A percentile compares a stretch with the other conserved stretches of the same genome.
These are phyloP conservation scores for Axea sp. DNA, from an alignment of 2,888 invertebrate genomes.

Conservation along the genomic window DNA sequence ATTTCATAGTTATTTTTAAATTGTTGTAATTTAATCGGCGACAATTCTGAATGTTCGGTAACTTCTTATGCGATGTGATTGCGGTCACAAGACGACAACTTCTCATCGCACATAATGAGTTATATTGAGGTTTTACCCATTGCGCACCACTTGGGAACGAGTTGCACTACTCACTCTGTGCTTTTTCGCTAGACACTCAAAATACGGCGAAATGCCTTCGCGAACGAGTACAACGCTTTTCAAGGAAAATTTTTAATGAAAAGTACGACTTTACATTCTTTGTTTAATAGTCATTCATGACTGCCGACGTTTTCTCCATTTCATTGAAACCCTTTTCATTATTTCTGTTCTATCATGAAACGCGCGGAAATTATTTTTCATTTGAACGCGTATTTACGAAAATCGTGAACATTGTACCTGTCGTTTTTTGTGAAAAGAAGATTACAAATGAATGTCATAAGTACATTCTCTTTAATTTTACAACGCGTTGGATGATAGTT, in stretches of 20 bases:
- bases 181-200: slow-evolving; percentile 51
- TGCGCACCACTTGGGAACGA: slow-evolving; percentile 51
- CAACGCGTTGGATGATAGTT: background rate
- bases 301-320: slow-evolving; percentile 41
- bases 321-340: slow-evolving; percentile 46
- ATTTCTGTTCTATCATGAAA: slow-evolving; percentile 22
- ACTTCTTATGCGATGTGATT: slow-evolving; percentile 6
- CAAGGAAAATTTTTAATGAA: slow-evolving; percentile 48
- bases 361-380: slow-evolving; percentile 41
- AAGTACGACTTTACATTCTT: slow-evolving; percentile 48
- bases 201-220: slow-evolving; percentile 47
- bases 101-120: slow-evolving; percentile 54
- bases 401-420: slow-evolving; percentile 12
- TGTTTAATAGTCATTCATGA: slow-evolving; percentile 51
- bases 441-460: slow-evolving; percentile 24
- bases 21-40: slow-evolving; percentile 33
- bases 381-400: slow-evolving; percentile 18
- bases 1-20: too few species aligned
- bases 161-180: slow-evolving; percentile 6
- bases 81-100: slow-evolving; percentile 32
- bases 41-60: slow-evolving; percentile 28
- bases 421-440: background rate
- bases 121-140: slow-evolving; percentile 48
- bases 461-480: slow-evolving; percentile 12
- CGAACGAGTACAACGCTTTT: slow-evolving; percentile 52